phyloP scores from a whole-genome alignment of 2,888 invertebrate species.

The Drosophila tanythrix region DNA sequence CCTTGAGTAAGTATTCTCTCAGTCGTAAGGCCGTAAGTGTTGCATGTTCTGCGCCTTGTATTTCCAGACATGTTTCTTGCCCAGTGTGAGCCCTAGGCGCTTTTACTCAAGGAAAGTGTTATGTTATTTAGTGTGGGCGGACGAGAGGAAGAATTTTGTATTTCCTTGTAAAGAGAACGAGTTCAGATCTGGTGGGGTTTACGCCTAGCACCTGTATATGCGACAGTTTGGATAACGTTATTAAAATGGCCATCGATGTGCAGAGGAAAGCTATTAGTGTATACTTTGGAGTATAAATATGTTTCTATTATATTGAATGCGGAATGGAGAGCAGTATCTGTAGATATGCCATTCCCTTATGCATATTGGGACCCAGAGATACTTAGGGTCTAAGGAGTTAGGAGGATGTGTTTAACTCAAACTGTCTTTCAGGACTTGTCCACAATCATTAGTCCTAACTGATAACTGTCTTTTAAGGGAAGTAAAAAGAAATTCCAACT shows the following conservation, averaged over 20 bases:
- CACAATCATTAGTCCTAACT: background rate
- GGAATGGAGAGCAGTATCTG: background rate
- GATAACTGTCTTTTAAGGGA: background rate
- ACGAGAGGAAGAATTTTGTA: no score
- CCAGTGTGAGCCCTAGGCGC: background rate
- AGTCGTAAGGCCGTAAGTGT: no score
- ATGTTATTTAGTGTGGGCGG: background rate
- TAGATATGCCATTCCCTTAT: background rate
- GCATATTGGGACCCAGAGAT: background rate
- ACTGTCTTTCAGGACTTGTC: background rate
- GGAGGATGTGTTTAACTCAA: background rate
- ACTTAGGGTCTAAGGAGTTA: background rate
- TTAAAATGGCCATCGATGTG: background rate
- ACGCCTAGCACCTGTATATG: background rate
- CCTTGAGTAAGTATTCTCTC: no score
- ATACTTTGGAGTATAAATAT: background rate
- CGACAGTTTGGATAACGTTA: background rate
- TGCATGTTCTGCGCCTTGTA: no score
- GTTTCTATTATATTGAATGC: background rate
- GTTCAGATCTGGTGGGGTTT: background rate
- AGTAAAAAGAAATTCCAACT: accelerated
- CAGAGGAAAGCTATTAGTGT: background rate
- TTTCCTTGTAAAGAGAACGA: background rate
- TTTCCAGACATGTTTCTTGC: background rate
- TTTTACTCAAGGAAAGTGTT: background rate